Evolutionary conservation across 2,113 vertebrate species (phyloP).

Genomic region (Nipponia nippon): DNA sequence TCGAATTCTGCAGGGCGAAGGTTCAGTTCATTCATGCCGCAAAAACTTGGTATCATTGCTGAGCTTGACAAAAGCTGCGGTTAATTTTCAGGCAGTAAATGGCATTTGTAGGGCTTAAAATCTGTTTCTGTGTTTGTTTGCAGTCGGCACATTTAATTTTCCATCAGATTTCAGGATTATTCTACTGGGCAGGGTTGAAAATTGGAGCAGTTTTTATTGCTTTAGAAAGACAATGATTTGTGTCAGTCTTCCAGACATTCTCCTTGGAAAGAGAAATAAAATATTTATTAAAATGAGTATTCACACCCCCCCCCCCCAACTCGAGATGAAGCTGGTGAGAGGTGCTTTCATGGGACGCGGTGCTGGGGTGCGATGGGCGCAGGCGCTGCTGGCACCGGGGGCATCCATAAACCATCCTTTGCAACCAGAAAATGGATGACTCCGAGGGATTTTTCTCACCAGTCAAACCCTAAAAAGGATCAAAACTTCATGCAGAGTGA

Average conservation of each 20-base stretch:
- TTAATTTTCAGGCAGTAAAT: neutral
- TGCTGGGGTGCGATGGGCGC: neutral
- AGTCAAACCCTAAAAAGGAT: neutral
- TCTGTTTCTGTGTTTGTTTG: neutral
- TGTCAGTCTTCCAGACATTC: neutral
- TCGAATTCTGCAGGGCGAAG: neutral
- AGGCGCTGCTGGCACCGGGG: neutral
- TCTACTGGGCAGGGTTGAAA: neutral
- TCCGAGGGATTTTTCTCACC: neutral
- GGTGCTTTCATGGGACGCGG: neutral
- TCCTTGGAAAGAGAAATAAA: neutral
- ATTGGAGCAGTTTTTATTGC: neutral
- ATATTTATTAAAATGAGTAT: neutral
- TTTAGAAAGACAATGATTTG: neutral
- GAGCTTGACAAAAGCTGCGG: neutral
- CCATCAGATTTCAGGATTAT: neutral
- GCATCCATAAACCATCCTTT: neutral
- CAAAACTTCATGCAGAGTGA: accelerated
- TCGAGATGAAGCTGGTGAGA: neutral
- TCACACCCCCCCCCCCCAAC: too few relatives aligned
- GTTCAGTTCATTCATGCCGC: neutral
- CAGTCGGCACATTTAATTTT: neutral
- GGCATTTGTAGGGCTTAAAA: neutral
- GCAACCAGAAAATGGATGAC: neutral
- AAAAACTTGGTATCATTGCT: neutral